Evolutionary conservation across 2,797 vertebrate species (phyloP).

Genomic region (Morus bassanus): DNA sequence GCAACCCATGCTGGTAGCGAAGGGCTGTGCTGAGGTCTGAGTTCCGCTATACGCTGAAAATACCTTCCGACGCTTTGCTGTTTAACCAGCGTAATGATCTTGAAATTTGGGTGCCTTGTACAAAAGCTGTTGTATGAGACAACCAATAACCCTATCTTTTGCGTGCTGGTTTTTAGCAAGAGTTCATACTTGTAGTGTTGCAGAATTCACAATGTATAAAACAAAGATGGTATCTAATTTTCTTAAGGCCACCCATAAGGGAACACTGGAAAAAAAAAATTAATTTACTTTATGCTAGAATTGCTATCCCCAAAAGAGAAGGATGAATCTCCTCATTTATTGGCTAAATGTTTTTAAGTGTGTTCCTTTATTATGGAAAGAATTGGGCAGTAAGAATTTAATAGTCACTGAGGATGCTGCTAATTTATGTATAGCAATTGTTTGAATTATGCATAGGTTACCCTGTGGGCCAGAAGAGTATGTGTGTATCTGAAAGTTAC

Average conservation of each 20-base stretch:
- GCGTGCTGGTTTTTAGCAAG: background rate
- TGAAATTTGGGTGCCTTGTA: background rate
- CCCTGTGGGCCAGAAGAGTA: background rate
- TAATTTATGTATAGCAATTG: background rate
- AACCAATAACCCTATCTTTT: background rate
- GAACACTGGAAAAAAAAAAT: background rate
- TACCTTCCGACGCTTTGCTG: background rate
- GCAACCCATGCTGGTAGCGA: accelerated
- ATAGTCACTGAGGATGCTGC: background rate
- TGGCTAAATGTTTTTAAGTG: background rate
- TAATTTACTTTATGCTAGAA: background rate
- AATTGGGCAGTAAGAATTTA: background rate
- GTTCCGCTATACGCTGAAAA: accelerated
- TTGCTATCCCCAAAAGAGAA: background rate
- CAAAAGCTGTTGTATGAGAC: background rate
- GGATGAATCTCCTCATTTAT: background rate
- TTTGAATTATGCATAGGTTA: background rate
- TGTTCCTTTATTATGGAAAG: background rate
- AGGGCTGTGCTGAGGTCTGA: background rate
- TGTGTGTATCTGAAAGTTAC: background rate
- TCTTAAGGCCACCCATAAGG: background rate
- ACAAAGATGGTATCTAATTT: background rate
- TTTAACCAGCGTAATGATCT: background rate
- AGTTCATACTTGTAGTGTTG: background rate
- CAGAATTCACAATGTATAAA: background rate